phyloP scores from a whole-genome alignment of 2,113 vertebrate species.

The Burhinus bistriatus region DNA sequence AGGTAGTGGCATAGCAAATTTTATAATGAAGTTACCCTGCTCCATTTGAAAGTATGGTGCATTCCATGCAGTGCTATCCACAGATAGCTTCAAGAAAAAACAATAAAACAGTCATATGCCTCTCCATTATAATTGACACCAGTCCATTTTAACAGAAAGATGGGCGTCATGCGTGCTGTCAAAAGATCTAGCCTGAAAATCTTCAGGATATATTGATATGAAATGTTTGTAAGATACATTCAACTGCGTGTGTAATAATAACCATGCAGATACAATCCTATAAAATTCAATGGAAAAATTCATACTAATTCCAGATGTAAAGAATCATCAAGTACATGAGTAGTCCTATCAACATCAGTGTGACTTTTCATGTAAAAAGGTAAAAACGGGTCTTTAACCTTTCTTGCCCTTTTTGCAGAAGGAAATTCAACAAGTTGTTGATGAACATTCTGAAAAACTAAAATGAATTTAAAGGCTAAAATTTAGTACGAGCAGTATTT shows the following conservation, averaged over 20 bases:
- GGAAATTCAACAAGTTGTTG: background rate
- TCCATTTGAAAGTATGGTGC: background rate
- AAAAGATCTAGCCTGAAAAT: background rate
- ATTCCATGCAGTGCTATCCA: background rate
- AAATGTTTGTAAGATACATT: background rate
- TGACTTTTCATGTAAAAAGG: background rate
- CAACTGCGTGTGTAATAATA: background rate
- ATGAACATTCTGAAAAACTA: background rate
- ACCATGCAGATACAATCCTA: background rate
- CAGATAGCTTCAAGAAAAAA: background rate
- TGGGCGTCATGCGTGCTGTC: fast-evolving
- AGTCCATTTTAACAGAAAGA: background rate
- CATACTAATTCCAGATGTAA: background rate
- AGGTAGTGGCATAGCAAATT: background rate
- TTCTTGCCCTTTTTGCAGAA: background rate
- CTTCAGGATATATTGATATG: background rate
- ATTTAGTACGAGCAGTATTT: background rate
- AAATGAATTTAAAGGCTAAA: background rate
- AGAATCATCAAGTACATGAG: background rate
- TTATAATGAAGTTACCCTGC: background rate
- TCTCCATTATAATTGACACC: background rate
- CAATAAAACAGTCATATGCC: background rate
- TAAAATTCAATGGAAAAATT: background rate
- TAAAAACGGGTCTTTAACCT: background rate
- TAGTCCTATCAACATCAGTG: background rate